These are phyloP conservation scores for Sciurus niger DNA, from an alignment of 2,113 vertebrate species.

Conservation along the genomic window DNA sequence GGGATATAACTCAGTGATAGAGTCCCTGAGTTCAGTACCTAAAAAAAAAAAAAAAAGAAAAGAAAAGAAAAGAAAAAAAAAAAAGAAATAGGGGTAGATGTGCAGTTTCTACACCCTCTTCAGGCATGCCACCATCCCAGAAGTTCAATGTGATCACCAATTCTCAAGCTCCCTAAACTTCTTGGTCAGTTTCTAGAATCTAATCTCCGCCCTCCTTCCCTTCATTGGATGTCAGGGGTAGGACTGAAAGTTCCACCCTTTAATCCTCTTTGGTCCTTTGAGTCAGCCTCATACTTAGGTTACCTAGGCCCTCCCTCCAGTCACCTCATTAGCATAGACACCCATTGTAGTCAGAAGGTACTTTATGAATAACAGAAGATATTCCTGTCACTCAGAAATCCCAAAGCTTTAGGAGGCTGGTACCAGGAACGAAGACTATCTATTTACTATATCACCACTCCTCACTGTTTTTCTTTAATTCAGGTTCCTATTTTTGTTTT, in stretches of 20 bases:
- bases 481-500: neutral
- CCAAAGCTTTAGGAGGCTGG: neutral
- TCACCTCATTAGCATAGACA: neutral
- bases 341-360: neutral
- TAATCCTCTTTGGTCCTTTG: neutral
- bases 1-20: too few species aligned
- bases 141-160: neutral
- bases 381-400: neutral
- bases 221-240: neutral
- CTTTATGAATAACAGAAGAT: neutral
- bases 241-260: neutral
- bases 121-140: neutral
- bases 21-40: too few species aligned
- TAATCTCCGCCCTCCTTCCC: neutral
- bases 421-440: neutral
- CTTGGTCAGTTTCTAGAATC: neutral
- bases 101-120: neutral
- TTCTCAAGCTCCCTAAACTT: neutral
- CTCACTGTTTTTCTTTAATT: constrained; percentile 9
- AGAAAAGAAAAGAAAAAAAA: too few species aligned
- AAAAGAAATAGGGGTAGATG: neutral
- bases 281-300: neutral
- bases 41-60: too few species aligned
- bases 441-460: neutral
- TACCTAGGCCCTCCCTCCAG: neutral